Percentiles rank a stretch among this genome's conserved stretches.
Conservation (phyloP, 2,113 vertebrate genomes). For the Zosterops pallidus region DNA sequence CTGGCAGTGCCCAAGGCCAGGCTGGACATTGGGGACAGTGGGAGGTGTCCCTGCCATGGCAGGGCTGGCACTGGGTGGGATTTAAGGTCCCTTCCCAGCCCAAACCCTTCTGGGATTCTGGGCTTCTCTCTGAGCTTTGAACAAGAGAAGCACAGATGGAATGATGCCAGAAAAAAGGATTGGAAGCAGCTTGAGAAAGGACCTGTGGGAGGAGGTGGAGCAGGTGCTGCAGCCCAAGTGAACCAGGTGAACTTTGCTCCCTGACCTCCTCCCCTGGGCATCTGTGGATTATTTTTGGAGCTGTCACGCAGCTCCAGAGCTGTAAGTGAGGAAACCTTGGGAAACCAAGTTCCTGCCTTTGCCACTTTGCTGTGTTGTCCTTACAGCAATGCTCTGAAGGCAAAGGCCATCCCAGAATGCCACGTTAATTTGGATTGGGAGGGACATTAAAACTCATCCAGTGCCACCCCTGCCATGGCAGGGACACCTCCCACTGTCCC, state of each 20-base stretch:
- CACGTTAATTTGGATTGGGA: not conserved
- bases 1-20: not conserved
- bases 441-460: rapidly evolving
- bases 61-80: not conserved
- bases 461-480: not conserved
- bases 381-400: not conserved
- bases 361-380: not conserved
- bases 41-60: not conserved
- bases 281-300: not conserved
- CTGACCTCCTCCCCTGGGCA: not conserved
- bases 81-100: not conserved
- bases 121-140: not conserved
- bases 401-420: not conserved
- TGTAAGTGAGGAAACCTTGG: not conserved
- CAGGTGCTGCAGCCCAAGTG: not conserved
- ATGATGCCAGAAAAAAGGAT: rapidly evolving
- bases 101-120: not conserved
- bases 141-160: rapidly evolving
- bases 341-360: not conserved
- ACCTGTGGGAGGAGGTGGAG: not conserved
- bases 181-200: not conserved
- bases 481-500: not conserved
- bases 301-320: not conserved
- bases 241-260: not conserved
- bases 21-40: not conserved